Base-by-base conservation (phyloP, 2,888 invertebrate species). In the Drosophila rellima region DNA sequence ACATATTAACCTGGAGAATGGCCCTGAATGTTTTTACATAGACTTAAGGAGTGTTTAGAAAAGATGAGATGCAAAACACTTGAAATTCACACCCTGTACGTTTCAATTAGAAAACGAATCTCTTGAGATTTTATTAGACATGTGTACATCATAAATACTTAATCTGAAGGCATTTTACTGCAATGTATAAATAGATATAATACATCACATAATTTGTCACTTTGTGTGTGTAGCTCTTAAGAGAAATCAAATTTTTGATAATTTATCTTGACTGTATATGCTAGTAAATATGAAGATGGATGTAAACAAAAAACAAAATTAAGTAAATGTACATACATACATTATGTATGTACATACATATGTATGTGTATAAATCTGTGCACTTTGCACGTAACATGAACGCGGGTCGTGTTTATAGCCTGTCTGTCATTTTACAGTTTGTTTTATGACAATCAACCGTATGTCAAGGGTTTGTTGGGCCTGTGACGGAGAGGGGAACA, bases 331-430 rank as follows among this genome's bases (percentile, higher is more conserved):
- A 45, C 51, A 51, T 71, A 20, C 50, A 40, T n/a, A 31, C 17
- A 48, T 13, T 17, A 54, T 29, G 17, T 33, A 65, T 17, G 39
- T 20, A 50, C 6, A 6, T 29, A 35, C 45, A 39, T 51, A n/a
- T 23, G 18, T 57, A 18, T 56, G 40, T 48, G 57, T 56, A 44
- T 45, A 63, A 68, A 69, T 68, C 54, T 68, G 57, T 76, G 75
- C 76, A 77, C 74, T 76, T 74, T 74, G 74, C 74, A 74, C 74
- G 77, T 74, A 75, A 64, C 52, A 67, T 50, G 56, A 68, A 52
- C 35, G 26, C 44, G 47, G 59, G 48, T 56, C 63, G 74, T 67
- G 72, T 75, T 77, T 77, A 72, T 63, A 37, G 67, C 63, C 33
- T 42, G 66, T 67, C 72, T 50, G 78, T 64, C 75, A 77, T 72